These are phyloP conservation scores for human DNA, from an alignment of 2,113 vertebrate genomes.

Conservation along the genomic window DNA sequence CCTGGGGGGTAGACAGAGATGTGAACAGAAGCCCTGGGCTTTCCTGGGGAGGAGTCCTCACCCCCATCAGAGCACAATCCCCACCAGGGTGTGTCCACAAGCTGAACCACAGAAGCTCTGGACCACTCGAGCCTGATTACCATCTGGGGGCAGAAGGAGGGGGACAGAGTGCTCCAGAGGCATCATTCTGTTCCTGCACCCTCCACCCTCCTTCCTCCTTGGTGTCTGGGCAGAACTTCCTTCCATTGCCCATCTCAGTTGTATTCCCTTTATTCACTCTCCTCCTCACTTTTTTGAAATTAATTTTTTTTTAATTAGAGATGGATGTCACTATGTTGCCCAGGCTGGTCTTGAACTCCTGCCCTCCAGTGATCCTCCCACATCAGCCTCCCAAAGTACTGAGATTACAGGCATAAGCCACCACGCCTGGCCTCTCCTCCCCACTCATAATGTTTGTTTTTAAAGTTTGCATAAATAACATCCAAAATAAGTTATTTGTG, in stretches of 20 bases:
- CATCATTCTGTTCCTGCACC: not conserved
- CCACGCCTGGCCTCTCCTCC: not conserved
- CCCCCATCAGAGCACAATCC: not conserved
- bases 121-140: not conserved
- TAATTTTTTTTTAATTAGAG: no score
- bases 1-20: not conserved
- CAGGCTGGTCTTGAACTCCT: no score
- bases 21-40: no score
- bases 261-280: not conserved
- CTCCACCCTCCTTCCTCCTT: not conserved
- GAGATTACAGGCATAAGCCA: no score
- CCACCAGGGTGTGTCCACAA: not conserved
- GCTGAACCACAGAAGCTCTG: not conserved
- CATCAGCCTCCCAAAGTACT: no score
- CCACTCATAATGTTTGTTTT: not conserved
- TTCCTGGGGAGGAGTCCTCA: not conserved
- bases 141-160: not conserved
- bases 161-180: rapidly evolving
- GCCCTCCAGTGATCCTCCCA: no score
- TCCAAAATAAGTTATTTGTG: not conserved
- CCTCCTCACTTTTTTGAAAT: not conserved
- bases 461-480: not conserved
- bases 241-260: not conserved
- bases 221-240: not conserved
- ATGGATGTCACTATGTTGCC: no score